These are phyloP conservation scores for Caenorhabditis parvicauda DNA, from an alignment of 2,888 invertebrate species.

Conservation along the genomic window DNA sequence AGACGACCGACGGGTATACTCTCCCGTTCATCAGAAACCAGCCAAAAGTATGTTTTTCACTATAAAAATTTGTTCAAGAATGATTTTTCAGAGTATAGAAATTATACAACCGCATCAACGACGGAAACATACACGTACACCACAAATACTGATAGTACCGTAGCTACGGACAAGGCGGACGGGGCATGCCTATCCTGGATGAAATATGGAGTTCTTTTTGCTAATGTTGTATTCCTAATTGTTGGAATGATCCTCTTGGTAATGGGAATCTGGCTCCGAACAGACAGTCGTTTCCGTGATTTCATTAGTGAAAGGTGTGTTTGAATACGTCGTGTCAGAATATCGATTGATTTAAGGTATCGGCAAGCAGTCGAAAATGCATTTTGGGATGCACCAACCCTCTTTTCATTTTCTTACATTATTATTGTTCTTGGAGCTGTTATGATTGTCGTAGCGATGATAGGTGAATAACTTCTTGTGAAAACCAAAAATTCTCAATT, in stretches of 20 bases:
- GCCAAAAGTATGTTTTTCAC: no score
- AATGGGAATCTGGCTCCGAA: constrained; percentile 56
- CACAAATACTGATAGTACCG: constrained; percentile 13
- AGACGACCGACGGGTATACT: no score
- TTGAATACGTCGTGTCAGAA: no score
- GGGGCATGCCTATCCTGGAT: constrained; percentile 30
- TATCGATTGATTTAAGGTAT: constrained; percentile 34
- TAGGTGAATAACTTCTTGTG: not conserved
- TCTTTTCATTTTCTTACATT: no score
- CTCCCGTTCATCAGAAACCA: no score
- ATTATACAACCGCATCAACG: constrained; percentile 3
- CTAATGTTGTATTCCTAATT: constrained; percentile 52
- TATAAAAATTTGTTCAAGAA: no score
- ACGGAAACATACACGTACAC: constrained; percentile 29
- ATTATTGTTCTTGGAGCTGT: no score
- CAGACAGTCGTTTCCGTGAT: constrained; percentile 57
- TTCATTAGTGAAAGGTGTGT: constrained; percentile 57
- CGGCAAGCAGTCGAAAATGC: constrained; percentile 58
- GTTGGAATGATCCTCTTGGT: constrained; percentile 51
- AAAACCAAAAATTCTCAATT: not conserved
- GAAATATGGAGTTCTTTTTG: constrained; percentile 51
- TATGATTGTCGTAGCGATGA: not conserved
- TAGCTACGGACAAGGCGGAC: constrained; percentile 3
- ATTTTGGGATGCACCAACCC: constrained; percentile 62
- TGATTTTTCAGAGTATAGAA: no score